Evolutionary conservation across 2,797 vertebrate species (phyloP).

Genomic region (Peromyscus attwateri): DNA sequence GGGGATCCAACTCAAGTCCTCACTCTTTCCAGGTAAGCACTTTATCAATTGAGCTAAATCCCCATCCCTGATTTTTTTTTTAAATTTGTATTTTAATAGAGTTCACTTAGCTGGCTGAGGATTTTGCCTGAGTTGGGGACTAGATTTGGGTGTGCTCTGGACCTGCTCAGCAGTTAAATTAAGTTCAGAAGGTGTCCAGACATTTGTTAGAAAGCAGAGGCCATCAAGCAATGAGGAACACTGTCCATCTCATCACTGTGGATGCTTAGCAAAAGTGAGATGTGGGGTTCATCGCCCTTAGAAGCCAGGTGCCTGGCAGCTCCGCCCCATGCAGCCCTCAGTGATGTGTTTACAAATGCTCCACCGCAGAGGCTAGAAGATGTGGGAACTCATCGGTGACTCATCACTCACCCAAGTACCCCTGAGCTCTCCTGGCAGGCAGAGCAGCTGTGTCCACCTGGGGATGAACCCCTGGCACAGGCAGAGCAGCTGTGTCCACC

Average conservation of each 20-base stretch:
- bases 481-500: neutral
- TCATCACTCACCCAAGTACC: neutral
- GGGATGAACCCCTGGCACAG: neutral
- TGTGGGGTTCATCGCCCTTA: neutral
- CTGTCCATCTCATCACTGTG: neutral
- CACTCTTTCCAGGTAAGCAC: neutral
- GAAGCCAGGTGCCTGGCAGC: neutral
- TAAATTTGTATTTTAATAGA: neutral
- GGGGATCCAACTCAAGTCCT: neutral
- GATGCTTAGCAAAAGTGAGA: neutral
- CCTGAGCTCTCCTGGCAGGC: neutral
- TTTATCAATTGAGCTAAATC: neutral
- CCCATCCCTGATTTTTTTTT: neutral
- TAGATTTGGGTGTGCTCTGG: neutral
- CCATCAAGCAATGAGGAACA: neutral
- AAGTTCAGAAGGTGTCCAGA: neutral
- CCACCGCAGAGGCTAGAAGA: neutral
- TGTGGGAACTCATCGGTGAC: neutral
- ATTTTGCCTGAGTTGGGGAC: neutral
- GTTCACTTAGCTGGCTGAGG: neutral
- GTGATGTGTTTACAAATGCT: neutral
- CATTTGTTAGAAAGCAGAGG: neutral
- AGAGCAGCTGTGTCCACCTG: neutral
- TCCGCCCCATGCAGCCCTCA: neutral
- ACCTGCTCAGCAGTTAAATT: neutral